Percentiles rank a stretch among this genome's conserved stretches.
Evolutionary conservation across 1,140 invertebrate species (phyloP).

Genomic region (Trichonephila inaurata): DNA sequence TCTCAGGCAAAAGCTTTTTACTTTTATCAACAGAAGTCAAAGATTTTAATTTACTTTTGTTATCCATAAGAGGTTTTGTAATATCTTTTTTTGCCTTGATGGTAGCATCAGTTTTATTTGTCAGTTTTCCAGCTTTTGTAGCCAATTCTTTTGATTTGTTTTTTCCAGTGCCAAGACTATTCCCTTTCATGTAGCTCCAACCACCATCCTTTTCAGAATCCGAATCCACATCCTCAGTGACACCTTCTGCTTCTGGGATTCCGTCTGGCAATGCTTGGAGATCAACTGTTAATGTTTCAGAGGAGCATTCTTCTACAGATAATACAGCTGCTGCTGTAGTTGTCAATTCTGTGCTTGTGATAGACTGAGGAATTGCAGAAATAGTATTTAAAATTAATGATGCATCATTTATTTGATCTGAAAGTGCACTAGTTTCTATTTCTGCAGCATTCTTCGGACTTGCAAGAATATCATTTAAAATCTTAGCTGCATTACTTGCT

Average conservation of each 20-base stretch:
- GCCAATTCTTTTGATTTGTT: not conserved
- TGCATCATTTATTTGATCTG: not conserved
- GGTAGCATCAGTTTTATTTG: not conserved
- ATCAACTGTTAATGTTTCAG: conserved; percentile 68
- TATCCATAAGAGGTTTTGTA: conserved; percentile 25
- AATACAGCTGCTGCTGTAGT: not conserved
- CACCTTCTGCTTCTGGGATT: conserved; percentile 77
- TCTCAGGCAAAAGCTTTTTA: conserved; percentile 41
- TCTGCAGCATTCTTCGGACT: not conserved
- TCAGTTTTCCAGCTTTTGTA: not conserved
- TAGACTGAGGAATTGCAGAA: not conserved
- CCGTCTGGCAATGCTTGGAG: conserved; percentile 69
- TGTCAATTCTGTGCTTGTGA: not conserved
- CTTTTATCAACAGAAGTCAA: conserved; percentile 7
- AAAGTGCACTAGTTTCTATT: not conserved
- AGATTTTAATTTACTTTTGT: conserved; percentile 58
- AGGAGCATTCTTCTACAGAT: conserved; percentile 30
- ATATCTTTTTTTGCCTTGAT: conserved; percentile 58
- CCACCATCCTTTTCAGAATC: conserved; percentile 77
- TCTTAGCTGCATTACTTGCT: conserved; percentile 13
- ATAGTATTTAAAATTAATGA: no score
- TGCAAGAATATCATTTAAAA: not conserved
- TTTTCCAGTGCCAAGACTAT: conserved; percentile 16
- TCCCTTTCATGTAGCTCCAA: conserved; percentile 76
- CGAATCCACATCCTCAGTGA: conserved; percentile 77